Percentiles rank a stretch among this genome's conserved stretches.
Evolutionary conservation across 2,113 vertebrate species (phyloP).

Genomic region (Propithecus coquereli): DNA sequence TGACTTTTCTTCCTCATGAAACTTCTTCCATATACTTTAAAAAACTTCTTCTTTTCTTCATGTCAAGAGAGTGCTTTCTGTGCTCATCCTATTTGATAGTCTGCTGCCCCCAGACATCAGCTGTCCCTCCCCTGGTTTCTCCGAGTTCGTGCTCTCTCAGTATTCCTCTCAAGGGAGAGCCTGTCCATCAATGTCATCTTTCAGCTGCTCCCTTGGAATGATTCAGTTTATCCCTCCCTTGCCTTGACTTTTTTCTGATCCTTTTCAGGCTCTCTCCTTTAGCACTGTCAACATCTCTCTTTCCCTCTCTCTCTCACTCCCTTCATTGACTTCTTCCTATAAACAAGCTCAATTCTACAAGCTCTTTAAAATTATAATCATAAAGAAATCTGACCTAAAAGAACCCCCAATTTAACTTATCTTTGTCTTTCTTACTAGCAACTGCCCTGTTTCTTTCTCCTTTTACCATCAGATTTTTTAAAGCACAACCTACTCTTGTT

Average conservation of each 20-base stretch:
- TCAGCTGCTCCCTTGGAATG: not conserved
- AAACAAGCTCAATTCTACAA: not conserved
- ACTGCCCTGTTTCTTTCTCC: not conserved
- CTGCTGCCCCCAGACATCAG: not conserved
- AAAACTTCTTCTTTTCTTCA: not conserved
- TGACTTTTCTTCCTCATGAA: slow-evolving; percentile 16
- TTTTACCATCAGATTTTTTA: not conserved
- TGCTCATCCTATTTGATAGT: not conserved
- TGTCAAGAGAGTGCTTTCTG: not conserved
- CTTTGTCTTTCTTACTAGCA: slow-evolving; percentile 10
- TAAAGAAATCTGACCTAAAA: not conserved
- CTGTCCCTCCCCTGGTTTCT: not conserved
- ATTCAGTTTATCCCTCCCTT: not conserved
- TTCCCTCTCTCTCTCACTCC: not conserved
- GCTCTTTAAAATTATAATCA: not conserved
- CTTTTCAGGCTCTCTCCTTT: not conserved
- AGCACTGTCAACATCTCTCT: not conserved
- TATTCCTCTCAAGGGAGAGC: not conserved
- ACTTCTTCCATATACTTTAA: not conserved
- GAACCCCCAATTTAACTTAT: not conserved
- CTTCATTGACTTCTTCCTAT: not conserved
- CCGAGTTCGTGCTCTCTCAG: not conserved
- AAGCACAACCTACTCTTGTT: not conserved
- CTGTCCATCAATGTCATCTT: not conserved
- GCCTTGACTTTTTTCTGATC: not conserved